Percentiles rank a stretch among this genome's conserved stretches.
These are phyloP conservation scores for Clarias gariepinus DNA, from an alignment of 2,113 vertebrate genomes.

Conservation along the genomic window DNA sequence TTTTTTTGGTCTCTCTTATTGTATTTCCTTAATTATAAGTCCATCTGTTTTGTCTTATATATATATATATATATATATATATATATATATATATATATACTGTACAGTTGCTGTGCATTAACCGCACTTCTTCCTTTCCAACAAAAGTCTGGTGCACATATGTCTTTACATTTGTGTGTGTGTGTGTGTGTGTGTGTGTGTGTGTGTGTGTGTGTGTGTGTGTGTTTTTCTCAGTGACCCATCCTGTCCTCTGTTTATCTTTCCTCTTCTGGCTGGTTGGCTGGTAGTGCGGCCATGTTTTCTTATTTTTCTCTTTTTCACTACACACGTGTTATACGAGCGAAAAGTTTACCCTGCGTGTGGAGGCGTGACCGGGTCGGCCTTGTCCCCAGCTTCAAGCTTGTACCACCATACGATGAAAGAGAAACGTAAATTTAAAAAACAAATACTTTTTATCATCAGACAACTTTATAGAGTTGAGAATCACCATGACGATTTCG, in stretches of 20 bases:
- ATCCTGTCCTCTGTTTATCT: conserved; percentile 56
- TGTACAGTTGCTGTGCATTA: background rate
- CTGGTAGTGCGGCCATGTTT: conserved; percentile 4
- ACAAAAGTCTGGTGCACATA: background rate
- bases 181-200: background rate
- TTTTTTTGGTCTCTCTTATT: background rate
- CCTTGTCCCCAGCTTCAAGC: conserved; percentile 13
- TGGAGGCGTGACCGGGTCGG: conserved; percentile 43
- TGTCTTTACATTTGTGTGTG: conserved; percentile 1
- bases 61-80: no score
- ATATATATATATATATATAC: no score
- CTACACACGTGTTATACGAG: conserved; percentile 33
- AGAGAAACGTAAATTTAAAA: background rate
- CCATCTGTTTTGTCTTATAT: background rate
- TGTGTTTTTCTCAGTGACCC: conserved; percentile 55
- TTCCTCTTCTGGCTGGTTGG: conserved; percentile 52
- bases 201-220: no score
- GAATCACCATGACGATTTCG: no score
- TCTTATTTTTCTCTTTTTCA: conserved; percentile 39
- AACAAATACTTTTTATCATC: background rate
- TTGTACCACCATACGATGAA: background rate
- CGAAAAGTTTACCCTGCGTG: conserved; percentile 56
- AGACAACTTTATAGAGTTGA: background rate
- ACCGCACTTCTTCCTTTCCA: background rate
- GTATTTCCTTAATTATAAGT: background rate